phyloP scores from a whole-genome alignment of 1,140 invertebrate species.

The Tetramorium simillimum region DNA sequence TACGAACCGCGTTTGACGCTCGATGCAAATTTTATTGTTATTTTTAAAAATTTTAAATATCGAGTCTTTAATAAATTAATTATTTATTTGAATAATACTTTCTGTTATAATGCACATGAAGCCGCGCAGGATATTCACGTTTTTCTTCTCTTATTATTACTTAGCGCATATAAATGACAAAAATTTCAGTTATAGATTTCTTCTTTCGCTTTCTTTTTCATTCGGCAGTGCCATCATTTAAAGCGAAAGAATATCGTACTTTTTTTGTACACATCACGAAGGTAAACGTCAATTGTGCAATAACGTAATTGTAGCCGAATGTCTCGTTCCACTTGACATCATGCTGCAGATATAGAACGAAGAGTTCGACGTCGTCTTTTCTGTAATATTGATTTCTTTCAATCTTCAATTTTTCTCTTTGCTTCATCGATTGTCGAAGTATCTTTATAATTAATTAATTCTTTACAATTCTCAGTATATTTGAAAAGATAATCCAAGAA shows the following conservation, averaged over 20 bases:
- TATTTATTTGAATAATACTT: neutral
- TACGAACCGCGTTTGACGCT: too few species aligned
- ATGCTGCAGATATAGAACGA: slow-evolving; percentile 3
- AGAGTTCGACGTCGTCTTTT: slow-evolving; percentile 19
- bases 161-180: neutral
- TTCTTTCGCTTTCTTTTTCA: neutral
- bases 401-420: neutral
- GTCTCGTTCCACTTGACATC: slow-evolving; percentile 21
- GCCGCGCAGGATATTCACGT: neutral
- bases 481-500: neutral
- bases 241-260: neutral
- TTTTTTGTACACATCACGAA: neutral
- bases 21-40: too few species aligned
- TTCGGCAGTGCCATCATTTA: neutral
- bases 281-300: slow-evolving; percentile 21
- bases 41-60: too few species aligned
- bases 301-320: slow-evolving; percentile 39
- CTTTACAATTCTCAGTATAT: neutral
- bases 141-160: neutral
- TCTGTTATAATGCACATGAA: neutral
- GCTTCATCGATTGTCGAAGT: neutral
- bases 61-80: too few species aligned
- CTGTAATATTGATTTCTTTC: neutral
- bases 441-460: neutral
- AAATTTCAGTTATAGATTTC: neutral